Base-by-base conservation (phyloP, 1,140 invertebrate genomes). In the Caenorhabditis brenneri region DNA sequence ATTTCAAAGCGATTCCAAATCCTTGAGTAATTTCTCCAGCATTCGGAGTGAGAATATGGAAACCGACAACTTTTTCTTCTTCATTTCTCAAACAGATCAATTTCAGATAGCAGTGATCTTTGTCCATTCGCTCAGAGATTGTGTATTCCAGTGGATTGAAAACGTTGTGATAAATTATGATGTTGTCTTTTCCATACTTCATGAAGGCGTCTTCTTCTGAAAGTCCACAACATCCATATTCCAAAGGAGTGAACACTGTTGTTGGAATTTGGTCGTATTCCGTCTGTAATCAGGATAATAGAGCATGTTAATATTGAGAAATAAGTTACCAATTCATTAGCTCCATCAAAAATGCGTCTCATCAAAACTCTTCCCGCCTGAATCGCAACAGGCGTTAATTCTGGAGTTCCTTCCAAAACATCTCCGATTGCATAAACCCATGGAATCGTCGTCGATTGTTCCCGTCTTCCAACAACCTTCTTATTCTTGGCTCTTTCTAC, bases 21-120 rank as follows among this genome's bases (percentile, higher is more conserved):
- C 96, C 97, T 93, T 99, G 97, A 80, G 97, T 97, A 51, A 99
- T 94, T 93, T 99, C 97, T 31, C 97, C 97, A 74, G 97, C 97
- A 91, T 96, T 94, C 1, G 97, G 97, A 10, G 97, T 96, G 65
- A 97, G 91, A 88, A 97, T 96, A 92, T 99, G 97, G 90, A 99
- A 94, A 6, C 97, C 97, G 78, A 99, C 91, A 22, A 99, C 94
- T 87, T 93, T 93, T 91, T 97, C 95, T 12, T 84, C 48, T 74
- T 88, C 85, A 33, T 65, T 83, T 48, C 81, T 85, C 27, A 87
- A 74, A 29, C 86, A 88, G 55, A 94, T 92, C 7, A 94, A 88
- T 89, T 94, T 94, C 1, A 90, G 93, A 91, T 94, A 94, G 86
- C 93, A 94, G 79, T 88, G 89, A 22, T 88, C 89, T 88, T 93